Conservation (phyloP, 2,888 invertebrate genomes). For the Polymixis lichenea region DNA sequence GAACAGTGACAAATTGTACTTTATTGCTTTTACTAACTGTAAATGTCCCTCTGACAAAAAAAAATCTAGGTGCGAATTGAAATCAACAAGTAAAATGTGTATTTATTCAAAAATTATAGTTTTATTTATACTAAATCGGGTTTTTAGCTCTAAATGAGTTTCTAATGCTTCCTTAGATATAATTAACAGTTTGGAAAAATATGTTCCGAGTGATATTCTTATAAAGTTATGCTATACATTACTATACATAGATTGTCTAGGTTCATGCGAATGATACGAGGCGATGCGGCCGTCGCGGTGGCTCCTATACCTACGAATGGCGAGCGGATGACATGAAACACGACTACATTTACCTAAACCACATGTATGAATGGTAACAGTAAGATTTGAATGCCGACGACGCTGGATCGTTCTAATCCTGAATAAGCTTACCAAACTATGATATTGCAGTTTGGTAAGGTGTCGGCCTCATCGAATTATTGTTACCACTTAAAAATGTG, state of each 20-base stretch:
- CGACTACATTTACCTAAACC: slow-evolving; percentile 10
- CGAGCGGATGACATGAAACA: slow-evolving; percentile 29
- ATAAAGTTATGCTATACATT: slow-evolving; percentile 78
- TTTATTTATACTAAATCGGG: slow-evolving; percentile 58
- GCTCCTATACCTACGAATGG: slow-evolving; percentile 15
- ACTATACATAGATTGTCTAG: slow-evolving; percentile 77
- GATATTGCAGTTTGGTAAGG: slow-evolving; percentile 19
- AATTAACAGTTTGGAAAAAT: slow-evolving; percentile 86
- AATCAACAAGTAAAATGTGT: slow-evolving; percentile 60
- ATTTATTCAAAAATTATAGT: slow-evolving; percentile 60
- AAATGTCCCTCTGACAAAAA: slow-evolving; percentile 63
- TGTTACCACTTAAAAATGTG: not conserved
- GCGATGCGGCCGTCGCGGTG: slow-evolving; percentile 42
- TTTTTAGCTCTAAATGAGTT: slow-evolving; percentile 64
- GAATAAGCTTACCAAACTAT: slow-evolving; percentile 1
- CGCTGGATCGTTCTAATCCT: slow-evolving; percentile 17
- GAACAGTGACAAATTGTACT: slow-evolving; percentile 53
- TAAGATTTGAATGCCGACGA: not conserved
- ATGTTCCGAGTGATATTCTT: slow-evolving; percentile 83
- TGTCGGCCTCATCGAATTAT: no score
- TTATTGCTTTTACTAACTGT: slow-evolving; percentile 46
- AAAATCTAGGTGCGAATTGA: slow-evolving; percentile 44
- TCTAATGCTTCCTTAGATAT: slow-evolving; percentile 70
- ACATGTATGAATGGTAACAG: slow-evolving; percentile 13
- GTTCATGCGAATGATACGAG: slow-evolving; percentile 87